These are phyloP conservation scores for Monochamus saltuarius DNA, from an alignment of 1,140 invertebrate species.

Conservation along the genomic window DNA sequence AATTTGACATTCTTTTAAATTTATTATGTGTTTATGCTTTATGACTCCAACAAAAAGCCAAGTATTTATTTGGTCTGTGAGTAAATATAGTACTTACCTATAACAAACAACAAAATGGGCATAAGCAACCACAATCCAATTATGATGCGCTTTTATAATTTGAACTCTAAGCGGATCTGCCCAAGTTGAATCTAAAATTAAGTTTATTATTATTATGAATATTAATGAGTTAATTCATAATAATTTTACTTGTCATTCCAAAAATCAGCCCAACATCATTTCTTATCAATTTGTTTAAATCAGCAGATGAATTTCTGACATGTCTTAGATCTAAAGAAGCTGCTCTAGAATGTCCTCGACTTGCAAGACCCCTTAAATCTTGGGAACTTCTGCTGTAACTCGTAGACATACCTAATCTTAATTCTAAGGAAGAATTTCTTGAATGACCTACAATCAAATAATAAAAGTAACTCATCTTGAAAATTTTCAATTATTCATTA, in stretches of 20 bases:
- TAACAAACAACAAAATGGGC: constrained; percentile 95
- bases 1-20: too few relatives aligned
- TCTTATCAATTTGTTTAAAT: constrained; percentile 72
- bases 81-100: constrained; percentile 60
- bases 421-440: constrained; percentile 75
- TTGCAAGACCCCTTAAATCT: constrained; percentile 56
- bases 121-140: constrained; percentile 96
- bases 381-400: constrained; percentile 52
- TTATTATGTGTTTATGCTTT: too few relatives aligned
- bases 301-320: constrained; percentile 73
- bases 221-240: constrained; percentile 6
- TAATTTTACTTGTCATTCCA: constrained; percentile 59
- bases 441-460: constrained; percentile 39
- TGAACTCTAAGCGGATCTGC: constrained; percentile 84
- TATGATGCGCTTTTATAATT: constrained; percentile 96
- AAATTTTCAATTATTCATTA: too few relatives aligned
- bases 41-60: too few relatives aligned
- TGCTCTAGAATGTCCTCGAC: constrained; percentile 77
- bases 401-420: constrained; percentile 54
- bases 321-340: constrained; percentile 82
- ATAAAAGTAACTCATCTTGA: background rate
- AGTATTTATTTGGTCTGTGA: too few relatives aligned
- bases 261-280: constrained; percentile 72
- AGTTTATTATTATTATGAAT: constrained; percentile 3
- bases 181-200: constrained; percentile 64